Evolutionary conservation across 2,888 invertebrate species (phyloP), one percentile per base, ranked within the genome.

Genomic region (Tipula confusa): DNA sequence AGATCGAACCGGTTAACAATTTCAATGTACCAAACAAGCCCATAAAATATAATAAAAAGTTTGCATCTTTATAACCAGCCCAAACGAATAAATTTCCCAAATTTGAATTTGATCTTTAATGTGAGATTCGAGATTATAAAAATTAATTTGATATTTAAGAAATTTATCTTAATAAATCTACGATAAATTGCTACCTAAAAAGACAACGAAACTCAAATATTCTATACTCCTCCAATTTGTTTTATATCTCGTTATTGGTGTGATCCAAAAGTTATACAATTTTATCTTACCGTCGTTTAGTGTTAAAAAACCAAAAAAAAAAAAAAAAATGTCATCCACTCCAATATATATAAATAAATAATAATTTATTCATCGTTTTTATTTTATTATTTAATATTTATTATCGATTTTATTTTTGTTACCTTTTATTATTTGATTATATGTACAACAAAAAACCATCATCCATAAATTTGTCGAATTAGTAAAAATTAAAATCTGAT

Each of bases 81-180:
- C 64, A 24, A 64, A 64, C 64, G 24, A 64, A 64, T 64, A 64
- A 64, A 64, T 64, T 24, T 64, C 64, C 64, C 64, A 64, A n/a
- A 64, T 64, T 64, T 64, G 64, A 64, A 64, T 64, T 64, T 64
- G 64, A 64, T 64, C 64, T 64, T 64, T 64, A 64, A n/a, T 64
- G 18, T 64, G 64, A 64, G 64, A 64, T 64, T 64, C 64, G 64
- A 64, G 24, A 64, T 64, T 64, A 64, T 64, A 64, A 24, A 64
- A 64, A 64, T 64, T 24, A 64, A 64, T 64, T 64, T 64, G 64
- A 64, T 64, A 64, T 64, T 64, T 64, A 64, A 64, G 64, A 64
- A 64, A 64, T 64, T 64, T 64, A 64, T 64, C 64, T 64, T 64
- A 64, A 64, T 64, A 64, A 64, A 64, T 64, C 64, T 64, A 64